Percentiles rank a stretch among this genome's conserved stretches.
These are phyloP conservation scores for Linnaemya vulpina DNA, from an alignment of 2,888 invertebrate species.

Conservation along the genomic window DNA sequence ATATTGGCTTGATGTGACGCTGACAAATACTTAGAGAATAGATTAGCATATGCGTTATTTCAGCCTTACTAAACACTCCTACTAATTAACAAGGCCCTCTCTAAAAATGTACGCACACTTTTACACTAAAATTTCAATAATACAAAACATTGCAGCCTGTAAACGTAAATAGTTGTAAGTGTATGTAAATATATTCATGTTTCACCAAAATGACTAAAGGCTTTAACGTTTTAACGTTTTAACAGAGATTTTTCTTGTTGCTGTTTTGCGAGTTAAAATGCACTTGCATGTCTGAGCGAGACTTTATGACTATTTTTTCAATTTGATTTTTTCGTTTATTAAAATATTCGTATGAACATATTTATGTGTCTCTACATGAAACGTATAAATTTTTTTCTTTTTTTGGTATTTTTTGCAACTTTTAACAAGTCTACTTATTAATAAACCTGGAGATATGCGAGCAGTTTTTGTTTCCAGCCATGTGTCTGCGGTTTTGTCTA, in stretches of 20 bases:
- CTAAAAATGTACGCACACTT: background rate
- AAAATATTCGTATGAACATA: conserved; percentile 62
- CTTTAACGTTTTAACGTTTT: conserved; percentile 63
- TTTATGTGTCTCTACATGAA: conserved; percentile 30
- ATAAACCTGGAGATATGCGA: conserved; percentile 56
- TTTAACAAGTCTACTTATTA: conserved; percentile 69
- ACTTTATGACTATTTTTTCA: conserved; percentile 66
- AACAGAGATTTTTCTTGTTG: conserved; percentile 62
- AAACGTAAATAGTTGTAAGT: conserved; percentile 33
- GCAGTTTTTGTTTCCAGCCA: conserved; percentile 43
- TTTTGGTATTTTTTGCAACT: conserved; percentile 46
- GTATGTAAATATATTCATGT: conserved; percentile 64
- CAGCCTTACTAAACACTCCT: no score
- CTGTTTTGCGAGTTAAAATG: conserved; percentile 48
- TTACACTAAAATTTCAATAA: background rate
- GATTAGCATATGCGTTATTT: no score
- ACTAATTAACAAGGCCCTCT: no score
- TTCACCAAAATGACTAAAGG: conserved; percentile 66
- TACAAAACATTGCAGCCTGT: conserved; percentile 1
- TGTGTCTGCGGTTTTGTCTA: conserved; percentile 63
- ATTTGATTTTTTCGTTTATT: conserved; percentile 45
- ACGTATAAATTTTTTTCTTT: background rate
- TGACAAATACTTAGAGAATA: no score
- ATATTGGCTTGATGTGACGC: no score
- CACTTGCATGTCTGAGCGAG: conserved; percentile 72